Percentiles rank a stretch among this genome's conserved stretches.
Conservation (phyloP, 30 jellyfish, hydroid and myxozoan species). For the Hydractinia symbiolongicarpus region DNA sequence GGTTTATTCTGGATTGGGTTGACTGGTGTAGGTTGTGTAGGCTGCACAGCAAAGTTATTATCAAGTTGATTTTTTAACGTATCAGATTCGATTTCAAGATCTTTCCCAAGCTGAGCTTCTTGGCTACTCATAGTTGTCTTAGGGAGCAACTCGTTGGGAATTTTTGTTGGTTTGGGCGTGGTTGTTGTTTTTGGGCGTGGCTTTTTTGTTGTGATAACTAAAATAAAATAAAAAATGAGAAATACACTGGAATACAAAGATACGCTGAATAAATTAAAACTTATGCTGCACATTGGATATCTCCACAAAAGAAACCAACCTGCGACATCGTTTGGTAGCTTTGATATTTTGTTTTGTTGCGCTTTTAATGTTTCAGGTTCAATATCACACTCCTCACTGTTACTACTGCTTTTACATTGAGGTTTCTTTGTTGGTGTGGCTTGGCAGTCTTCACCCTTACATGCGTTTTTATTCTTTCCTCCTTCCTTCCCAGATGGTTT, state of each 20-base stretch:
- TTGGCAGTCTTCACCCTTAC: too few relatives aligned
- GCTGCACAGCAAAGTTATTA: neutral
- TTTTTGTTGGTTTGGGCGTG: slow-evolving; percentile 8
- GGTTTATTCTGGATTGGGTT: neutral
- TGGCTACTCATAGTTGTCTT: slow-evolving; percentile 7
- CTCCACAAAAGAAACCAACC: neutral
- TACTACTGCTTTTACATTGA: neutral
- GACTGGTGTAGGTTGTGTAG: neutral
- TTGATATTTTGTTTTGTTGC: neutral
- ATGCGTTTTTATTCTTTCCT: too few relatives aligned
- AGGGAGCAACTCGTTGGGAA: slow-evolving; percentile 5
- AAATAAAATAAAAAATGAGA: neutral
- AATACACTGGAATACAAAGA: neutral
- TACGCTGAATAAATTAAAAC: too few relatives aligned
- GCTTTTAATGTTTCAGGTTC: slow-evolving; percentile 14
- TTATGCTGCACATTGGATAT: too few relatives aligned
- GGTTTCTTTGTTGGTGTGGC: too few relatives aligned
- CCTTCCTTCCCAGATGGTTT: too few relatives aligned
- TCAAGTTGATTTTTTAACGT: neutral
- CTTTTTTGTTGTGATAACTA: neutral
- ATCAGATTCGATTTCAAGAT: neutral
- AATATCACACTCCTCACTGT: neutral
- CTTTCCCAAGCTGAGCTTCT: neutral
- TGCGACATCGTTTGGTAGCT: neutral
- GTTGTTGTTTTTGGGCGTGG: slow-evolving; percentile 9